A percentile compares a stretch with the other conserved stretches of the same genome.
phyloP scores from a whole-genome alignment of 2,113 vertebrate species.

The Arothron firmamentum region DNA sequence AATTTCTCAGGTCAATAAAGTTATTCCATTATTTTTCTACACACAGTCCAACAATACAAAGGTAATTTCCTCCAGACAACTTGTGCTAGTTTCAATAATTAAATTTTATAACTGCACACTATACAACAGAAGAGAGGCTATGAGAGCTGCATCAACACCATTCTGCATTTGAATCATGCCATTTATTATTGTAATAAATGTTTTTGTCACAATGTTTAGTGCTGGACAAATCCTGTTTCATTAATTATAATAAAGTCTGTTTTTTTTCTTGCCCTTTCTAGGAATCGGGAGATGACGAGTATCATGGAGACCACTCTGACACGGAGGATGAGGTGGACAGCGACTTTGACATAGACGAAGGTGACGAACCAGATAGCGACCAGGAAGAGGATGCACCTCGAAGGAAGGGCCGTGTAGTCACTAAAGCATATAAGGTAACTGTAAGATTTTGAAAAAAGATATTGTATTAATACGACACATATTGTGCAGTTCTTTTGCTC shows the following conservation, averaged over 20 bases:
- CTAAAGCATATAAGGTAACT: constrained; percentile 90
- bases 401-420: constrained; percentile 85
- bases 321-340: constrained; percentile 97
- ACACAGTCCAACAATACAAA: no score
- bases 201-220: background rate
- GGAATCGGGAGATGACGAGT: constrained; percentile 96
- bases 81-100: no score
- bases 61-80: no score
- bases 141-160: no score
- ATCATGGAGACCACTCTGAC: constrained; percentile 90
- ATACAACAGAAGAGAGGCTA: no score
- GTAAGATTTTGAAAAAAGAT: background rate
- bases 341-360: constrained; percentile 95
- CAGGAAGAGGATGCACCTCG: constrained; percentile 87
- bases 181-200: background rate
- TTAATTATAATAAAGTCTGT: background rate
- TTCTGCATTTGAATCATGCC: background rate
- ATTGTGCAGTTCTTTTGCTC: background rate
- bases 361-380: constrained; percentile 90
- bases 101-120: no score
- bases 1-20: no score
- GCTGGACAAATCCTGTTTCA: no score
- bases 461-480: background rate
- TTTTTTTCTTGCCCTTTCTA: constrained; percentile 41
- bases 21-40: no score